Percentiles rank a stretch among this genome's conserved stretches.
Evolutionary conservation across 2,888 invertebrate species (phyloP).

Genomic region (Auanema sp.): DNA sequence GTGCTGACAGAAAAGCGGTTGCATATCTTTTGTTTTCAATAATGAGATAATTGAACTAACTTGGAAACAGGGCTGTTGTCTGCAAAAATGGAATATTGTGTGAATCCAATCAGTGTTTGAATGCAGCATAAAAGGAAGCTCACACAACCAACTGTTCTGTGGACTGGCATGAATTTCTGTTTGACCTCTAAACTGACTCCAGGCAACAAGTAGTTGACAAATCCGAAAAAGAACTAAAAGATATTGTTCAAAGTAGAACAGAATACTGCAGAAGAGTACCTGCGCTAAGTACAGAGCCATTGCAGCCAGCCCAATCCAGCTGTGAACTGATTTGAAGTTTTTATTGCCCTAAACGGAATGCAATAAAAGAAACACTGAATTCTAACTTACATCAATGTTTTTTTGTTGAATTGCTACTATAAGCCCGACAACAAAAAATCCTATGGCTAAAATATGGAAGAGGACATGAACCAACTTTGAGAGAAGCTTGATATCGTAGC

Average conservation of each 20-base stretch:
- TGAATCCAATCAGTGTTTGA: conserved; percentile 33
- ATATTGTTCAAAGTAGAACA: neutral
- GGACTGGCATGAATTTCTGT: conserved; percentile 40
- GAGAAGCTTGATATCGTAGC: conserved; percentile 45
- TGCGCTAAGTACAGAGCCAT: conserved; percentile 47
- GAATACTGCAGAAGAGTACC: conserved; percentile 20
- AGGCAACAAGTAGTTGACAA: conserved; percentile 44
- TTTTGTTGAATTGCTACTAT: conserved; percentile 20
- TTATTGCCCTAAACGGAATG: neutral
- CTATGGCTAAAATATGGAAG: conserved; percentile 42
- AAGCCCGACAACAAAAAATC: conserved; percentile 35
- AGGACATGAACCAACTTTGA: conserved; percentile 48
- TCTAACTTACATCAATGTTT: conserved; percentile 1
- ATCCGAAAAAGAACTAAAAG: conserved; percentile 47
- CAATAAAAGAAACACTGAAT: neutral
- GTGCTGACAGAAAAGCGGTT: neutral
- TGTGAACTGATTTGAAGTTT: conserved; percentile 47
- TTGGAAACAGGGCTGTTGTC: neutral
- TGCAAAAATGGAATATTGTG: neutral
- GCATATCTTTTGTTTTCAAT: neutral
- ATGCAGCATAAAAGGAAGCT: conserved; percentile 27
- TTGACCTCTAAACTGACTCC: conserved; percentile 31
- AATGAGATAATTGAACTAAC: neutral
- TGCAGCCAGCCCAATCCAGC: conserved; percentile 50
- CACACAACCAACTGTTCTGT: conserved; percentile 37